Base-by-base conservation (phyloP, 1,140 invertebrate genomes). In the Nomia melanderi region DNA sequence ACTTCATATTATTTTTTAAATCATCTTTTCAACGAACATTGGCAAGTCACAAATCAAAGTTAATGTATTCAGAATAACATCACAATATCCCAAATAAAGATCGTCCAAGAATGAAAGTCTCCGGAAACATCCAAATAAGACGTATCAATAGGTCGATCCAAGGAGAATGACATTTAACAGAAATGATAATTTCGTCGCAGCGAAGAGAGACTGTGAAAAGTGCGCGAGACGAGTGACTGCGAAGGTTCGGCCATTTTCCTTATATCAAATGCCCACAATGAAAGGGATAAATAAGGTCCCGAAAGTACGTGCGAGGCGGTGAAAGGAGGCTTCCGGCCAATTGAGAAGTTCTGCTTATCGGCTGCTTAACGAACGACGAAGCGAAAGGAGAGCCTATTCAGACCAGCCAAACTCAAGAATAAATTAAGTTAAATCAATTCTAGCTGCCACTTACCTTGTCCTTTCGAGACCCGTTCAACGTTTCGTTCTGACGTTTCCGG, bases 371-470 rank as follows among this genome's bases (percentile, higher is more conserved):
- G 79, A 82, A 85, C 72, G 44, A 44, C 60, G 65, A 74, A 75
- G 76, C 62, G 77, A 74, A 72, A 79, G 65, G 50, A 77, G 69
- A 60, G 63, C 64, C 75, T 39, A 84, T 86, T 86, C 79, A 84
- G 56, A 41, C 41, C 75, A 47, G 59, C 54, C 78, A 77, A 79
- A 80, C 66, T 65, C 65, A 65, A 71, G 79, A 84, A 84, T 84
- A 84, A 86, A 86, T 86, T 85, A 83, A 84, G 70, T 84, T 78
- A 59, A 84, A 85, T 85, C 83, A 83, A 80, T 77, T 71, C 47
- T 23, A 17, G 3, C n/a, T 39, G 33, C 56, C 66, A 77, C 66
- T 77, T 63, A 44, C 27, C 9, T 3, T 3, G 14, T 54, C 66
- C 53, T 23, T 11, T 53, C 27, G 25, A 60, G 25, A 44, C 44